Base-by-base conservation (phyloP, 2,888 invertebrate genomes). In the Spisula solida region DNA sequence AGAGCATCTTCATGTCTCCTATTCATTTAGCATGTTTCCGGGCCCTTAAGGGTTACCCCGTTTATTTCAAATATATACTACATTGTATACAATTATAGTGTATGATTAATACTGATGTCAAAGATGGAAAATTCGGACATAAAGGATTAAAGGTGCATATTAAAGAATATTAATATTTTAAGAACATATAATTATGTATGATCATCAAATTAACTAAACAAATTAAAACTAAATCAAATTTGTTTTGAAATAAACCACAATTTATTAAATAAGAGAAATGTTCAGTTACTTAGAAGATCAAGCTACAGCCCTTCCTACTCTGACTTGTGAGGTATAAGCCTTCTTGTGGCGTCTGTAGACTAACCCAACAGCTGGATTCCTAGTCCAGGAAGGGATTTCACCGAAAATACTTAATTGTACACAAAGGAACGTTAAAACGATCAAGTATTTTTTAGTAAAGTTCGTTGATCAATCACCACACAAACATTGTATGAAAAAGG, bases 401-500 rank as follows among this genome's bases (percentile, higher is more conserved):
- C 31, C 14, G 34, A 75, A 75, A 70, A 34, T 75, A 34, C 31
- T 75, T 16, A 75, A 34, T 75, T 18, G 25, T 75, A 75, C 75
- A 75, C 75, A 75, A 75, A 75, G 75, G 75, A 75, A 16, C 18
- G 75, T 34, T 16, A 31, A 75, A 75, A 16, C 75, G 10, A 75
- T 31, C 75, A 31, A 75, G 31, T 31, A 14, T 75, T 70, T 70
- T 66, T 75, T 75, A 75, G 16, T 34, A 75, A 75, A 75, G 25
- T 18, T 34, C 1, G 12, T 75, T 18, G 75, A 75, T 75, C 75
- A 75, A 31, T 34, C 29, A 75, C 75, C 75, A 34, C 18, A 31
- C 31, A 75, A 75, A 75, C 75, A 34, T 75, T 34, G 29, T 16
- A 75, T 34, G 14, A 75, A 75, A 75, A 75, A 34, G 75, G 75